phyloP scores from a whole-genome alignment of 2,888 invertebrate genomes.

The Taphrorychus bicolor region DNA sequence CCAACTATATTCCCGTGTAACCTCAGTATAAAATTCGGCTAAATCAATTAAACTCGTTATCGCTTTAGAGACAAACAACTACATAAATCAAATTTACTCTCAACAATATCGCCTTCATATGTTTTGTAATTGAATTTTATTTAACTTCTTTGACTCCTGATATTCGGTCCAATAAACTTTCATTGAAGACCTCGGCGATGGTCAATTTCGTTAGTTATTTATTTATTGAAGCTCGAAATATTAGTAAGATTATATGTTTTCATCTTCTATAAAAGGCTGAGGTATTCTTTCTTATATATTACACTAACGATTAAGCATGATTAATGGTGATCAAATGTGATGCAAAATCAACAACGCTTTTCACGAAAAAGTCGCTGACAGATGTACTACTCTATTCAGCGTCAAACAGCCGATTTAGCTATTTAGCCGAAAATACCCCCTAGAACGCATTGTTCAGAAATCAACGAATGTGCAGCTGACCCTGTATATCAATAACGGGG shows the following conservation, averaged over 20 bases:
- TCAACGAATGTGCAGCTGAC: conserved; percentile 18
- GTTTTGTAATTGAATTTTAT: conserved; percentile 22
- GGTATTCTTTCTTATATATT: background rate
- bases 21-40: too few relatives aligned
- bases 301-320: background rate
- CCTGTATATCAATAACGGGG: conserved; percentile 1
- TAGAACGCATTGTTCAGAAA: conserved; percentile 12
- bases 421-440: conserved; percentile 26
- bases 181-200: background rate
- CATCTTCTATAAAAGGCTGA: too few relatives aligned
- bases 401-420: conserved; percentile 14
- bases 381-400: conserved; percentile 21
- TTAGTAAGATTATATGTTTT: too few relatives aligned
- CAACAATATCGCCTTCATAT: conserved; percentile 12
- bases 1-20: too few relatives aligned
- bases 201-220: background rate
- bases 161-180: background rate
- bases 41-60: background rate
- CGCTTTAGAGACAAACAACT: conserved; percentile 22
- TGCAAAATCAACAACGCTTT: conserved; percentile 2
- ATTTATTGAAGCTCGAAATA: too few relatives aligned
- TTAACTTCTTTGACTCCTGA: conserved; percentile 20
- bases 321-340: conserved; percentile 15
- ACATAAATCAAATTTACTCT: conserved; percentile 32
- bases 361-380: conserved; percentile 13